Percentiles rank a stretch among this genome's conserved stretches.
These are phyloP conservation scores for Asarcornis scutulata DNA, from an alignment of 2,113 vertebrate genomes.

Conservation along the genomic window DNA sequence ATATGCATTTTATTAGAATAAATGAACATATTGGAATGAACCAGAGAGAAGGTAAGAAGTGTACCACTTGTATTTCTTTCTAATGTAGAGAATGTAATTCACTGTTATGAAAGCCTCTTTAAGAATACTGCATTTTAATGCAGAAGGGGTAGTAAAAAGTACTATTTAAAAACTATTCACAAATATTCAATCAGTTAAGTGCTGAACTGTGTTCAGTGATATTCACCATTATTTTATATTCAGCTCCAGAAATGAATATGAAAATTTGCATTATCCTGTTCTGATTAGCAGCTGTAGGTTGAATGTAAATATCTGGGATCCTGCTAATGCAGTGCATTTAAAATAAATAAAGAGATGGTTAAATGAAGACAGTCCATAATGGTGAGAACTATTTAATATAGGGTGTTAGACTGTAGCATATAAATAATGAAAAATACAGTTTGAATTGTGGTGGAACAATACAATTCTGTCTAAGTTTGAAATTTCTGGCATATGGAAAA, in stretches of 20 bases:
- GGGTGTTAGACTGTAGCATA: not conserved
- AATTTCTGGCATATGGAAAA: not conserved
- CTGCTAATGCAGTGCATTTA: not conserved
- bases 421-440: not conserved
- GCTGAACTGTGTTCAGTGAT: slow-evolving; percentile 10
- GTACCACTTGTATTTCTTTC: not conserved
- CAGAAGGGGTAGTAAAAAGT: not conserved
- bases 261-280: not conserved
- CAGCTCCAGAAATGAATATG: not conserved
- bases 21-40: not conserved
- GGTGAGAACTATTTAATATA: not conserved
- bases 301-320: not conserved
- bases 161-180: not conserved
- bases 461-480: not conserved
- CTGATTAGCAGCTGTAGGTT: not conserved
- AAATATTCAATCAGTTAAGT: slow-evolving; percentile 3
- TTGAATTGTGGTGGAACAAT: not conserved
- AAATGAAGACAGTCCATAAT: not conserved
- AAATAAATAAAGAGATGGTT: not conserved
- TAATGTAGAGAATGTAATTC: not conserved
- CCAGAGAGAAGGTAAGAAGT: not conserved
- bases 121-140: not conserved
- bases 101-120: not conserved
- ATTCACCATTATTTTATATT: slow-evolving; percentile 20
- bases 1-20: not conserved